These are phyloP conservation scores for Calliopum simillimum DNA, from an alignment of 2,888 invertebrate genomes.

Conservation along the genomic window DNA sequence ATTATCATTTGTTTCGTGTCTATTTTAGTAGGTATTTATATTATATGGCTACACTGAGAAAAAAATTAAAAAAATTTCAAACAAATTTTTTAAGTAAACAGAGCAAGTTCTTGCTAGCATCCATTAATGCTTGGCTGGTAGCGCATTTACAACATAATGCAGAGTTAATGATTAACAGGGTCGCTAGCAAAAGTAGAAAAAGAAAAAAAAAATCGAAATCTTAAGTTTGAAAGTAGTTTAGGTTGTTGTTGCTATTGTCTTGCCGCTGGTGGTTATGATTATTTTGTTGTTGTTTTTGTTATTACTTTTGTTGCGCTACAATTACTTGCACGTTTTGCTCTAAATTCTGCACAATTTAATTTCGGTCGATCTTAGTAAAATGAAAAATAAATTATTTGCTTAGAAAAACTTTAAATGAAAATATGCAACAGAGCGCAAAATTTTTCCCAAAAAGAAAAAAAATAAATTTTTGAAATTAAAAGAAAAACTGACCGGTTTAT, in stretches of 20 bases:
- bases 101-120: background rate
- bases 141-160: no score
- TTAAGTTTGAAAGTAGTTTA: background rate
- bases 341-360: slow-evolving; percentile 25
- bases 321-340: slow-evolving; percentile 30
- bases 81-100: background rate
- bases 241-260: background rate
- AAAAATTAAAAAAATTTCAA: background rate
- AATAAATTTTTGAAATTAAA: background rate
- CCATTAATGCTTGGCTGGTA: background rate
- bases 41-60: background rate
- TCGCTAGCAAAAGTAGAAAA: no score
- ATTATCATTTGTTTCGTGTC: background rate
- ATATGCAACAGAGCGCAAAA: slow-evolving; percentile 21
- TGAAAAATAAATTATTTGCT: slow-evolving; percentile 7
- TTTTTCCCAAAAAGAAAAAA: background rate
- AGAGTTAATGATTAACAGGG: no score
- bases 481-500: background rate
- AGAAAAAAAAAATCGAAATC: background rate
- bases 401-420: background rate
- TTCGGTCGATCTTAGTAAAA: background rate
- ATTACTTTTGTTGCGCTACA: slow-evolving; percentile 5
- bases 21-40: background rate
- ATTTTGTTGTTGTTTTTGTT: slow-evolving; percentile 13
- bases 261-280: background rate